These are phyloP conservation scores for Parauchenoglanis punctatus DNA, from an alignment of 2,797 vertebrate genomes.

Conservation along the genomic window DNA sequence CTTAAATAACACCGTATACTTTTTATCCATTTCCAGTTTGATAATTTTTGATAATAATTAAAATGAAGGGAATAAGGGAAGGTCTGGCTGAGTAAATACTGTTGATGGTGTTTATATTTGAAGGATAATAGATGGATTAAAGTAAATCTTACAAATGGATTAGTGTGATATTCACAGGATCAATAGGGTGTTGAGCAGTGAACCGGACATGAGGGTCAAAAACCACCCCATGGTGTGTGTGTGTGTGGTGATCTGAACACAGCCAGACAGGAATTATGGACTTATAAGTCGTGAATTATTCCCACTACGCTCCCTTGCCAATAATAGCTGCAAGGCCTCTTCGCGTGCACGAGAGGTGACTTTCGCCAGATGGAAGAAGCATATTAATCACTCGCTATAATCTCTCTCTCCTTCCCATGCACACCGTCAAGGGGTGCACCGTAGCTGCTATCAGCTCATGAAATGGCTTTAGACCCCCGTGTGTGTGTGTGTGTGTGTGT, in stretches of 20 bases:
- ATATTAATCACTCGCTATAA: constrained; percentile 37
- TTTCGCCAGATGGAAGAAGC: constrained; percentile 33
- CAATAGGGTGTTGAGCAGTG: background rate
- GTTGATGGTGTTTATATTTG: background rate
- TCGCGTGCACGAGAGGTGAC: background rate
- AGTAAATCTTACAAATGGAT: background rate
- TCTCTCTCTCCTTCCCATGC: constrained; percentile 12
- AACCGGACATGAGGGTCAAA: background rate
- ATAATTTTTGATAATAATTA: background rate
- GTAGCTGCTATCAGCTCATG: background rate
- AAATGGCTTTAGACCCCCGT: constrained; percentile 2
- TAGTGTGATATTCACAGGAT: background rate
- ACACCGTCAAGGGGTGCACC: background rate
- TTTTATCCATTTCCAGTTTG: too few species aligned
- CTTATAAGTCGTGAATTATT: background rate
- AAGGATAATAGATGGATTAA: background rate
- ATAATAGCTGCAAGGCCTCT: constrained; percentile 23
- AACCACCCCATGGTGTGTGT: background rate
- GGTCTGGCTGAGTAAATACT: background rate
- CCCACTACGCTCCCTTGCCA: background rate
- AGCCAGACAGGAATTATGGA: constrained; percentile 25
- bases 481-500: background rate
- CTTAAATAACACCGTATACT: too few species aligned
- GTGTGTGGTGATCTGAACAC: background rate
- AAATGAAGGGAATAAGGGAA: background rate